Evolutionary conservation across 2,888 invertebrate genomes (phyloP), one percentile per base, ranked within the genome.

Genomic region (Acanthococcus lagerstroemiae): DNA sequence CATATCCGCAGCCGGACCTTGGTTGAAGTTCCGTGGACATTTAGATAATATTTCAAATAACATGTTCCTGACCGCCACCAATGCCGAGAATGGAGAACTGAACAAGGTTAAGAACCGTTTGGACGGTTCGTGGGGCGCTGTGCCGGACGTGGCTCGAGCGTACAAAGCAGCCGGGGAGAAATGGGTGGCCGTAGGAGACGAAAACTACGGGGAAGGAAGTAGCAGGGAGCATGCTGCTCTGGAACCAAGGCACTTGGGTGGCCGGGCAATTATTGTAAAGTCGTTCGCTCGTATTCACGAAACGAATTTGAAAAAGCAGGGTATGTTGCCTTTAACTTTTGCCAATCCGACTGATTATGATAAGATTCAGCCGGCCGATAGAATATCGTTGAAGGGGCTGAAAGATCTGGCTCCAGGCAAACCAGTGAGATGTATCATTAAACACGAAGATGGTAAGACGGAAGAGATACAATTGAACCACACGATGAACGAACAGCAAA

Each of bases 11-110:
- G 99, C 99, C 72, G 99, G 99, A 24, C 97, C 97, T 69, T 99
- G 99, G 99, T 84, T 99, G 60, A 99, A 99, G 79, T 99, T 93
- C 80, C 84, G 99, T 74, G 99, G 99, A 48, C 99, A 99, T 78
- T 83, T 99, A 73, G 99, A 99, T 77, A 99, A 99, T 77, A 99
- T 99, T 78, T 97, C 97, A 65, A 99, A 99, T 78, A 99, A 99
- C 74, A 88, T 99, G 87, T 95, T 99, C 73, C 93, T 99, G 76
- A 94, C 95, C 55, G 92, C 92, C 15, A 87, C 88, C 12, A 92
- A 93, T 77, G 81, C 82, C 0, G 92, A 92, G 75, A 92, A 92
- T 78, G 81, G 82, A 69, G 90, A 92, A 76, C 83, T 92, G 80
- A 97, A 97, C 80, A 95, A 95, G 71, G 85, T 97, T 65, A 88